A percentile compares a stretch with the other conserved stretches of the same genome.
phyloP scores from a whole-genome alignment of 2,797 vertebrate genomes.

The Mormyrus hasselquistii region DNA sequence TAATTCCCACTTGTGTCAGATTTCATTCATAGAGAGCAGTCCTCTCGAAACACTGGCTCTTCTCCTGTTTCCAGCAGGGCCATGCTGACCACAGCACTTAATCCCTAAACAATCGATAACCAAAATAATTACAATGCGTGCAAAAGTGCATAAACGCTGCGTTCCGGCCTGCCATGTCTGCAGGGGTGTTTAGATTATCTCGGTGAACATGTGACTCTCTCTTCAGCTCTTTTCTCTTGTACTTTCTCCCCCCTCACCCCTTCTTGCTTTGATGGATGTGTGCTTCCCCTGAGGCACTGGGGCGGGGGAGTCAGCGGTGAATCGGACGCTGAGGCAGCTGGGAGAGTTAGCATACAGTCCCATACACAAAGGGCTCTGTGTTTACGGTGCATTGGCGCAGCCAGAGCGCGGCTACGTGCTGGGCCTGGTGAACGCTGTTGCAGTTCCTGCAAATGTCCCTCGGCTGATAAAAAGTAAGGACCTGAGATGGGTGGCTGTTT shows the following conservation, averaged over 20 bases:
- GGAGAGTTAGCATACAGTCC: background rate
- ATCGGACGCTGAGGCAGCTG: constrained; percentile 24
- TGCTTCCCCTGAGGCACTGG: constrained; percentile 18
- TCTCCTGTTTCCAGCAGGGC: background rate
- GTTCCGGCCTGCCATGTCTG: background rate
- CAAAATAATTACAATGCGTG: background rate
- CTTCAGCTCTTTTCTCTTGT: constrained; percentile 26
- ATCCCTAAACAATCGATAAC: background rate
- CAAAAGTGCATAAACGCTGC: background rate
- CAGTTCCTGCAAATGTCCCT: background rate
- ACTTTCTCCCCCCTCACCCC: constrained; percentile 20
- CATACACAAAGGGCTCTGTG: constrained; percentile 22
- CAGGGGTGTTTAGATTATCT: constrained; percentile 1
- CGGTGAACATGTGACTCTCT: background rate
- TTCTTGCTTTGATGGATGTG: constrained; percentile 29
- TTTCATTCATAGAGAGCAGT: background rate
- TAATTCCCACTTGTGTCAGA: background rate
- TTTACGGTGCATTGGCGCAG: background rate
- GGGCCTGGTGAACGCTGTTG: background rate
- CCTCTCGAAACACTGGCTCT: background rate
- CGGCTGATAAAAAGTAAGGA: background rate
- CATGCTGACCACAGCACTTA: background rate
- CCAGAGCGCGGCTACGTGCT: too few relatives aligned
- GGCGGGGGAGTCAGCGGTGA: background rate
- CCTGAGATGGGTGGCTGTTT: background rate